Conservation (phyloP, 2,797 vertebrate species). For the Melanotaenia boesemani region DNA sequence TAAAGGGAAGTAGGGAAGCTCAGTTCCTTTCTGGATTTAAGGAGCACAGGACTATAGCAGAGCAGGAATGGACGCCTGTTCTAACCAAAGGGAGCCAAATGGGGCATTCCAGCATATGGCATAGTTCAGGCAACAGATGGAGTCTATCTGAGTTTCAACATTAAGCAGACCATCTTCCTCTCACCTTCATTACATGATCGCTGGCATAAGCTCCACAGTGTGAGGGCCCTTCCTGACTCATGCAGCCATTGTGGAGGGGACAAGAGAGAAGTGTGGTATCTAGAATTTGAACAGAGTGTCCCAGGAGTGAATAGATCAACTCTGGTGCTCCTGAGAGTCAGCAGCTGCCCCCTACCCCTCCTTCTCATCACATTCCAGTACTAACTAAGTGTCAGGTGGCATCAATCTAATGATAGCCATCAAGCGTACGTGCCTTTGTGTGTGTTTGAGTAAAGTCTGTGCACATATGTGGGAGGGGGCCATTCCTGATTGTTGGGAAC, state of each 20-base stretch:
- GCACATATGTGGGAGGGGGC: conserved; percentile 61
- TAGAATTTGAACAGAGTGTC: conserved; percentile 35
- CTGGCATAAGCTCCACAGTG: conserved; percentile 23
- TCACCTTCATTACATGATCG: conserved; percentile 33
- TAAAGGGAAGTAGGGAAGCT: conserved; percentile 49
- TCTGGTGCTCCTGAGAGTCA: conserved; percentile 58
- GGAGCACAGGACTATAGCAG: conserved; percentile 21
- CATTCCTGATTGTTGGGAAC: conserved; percentile 63
- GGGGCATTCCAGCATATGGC: conserved; percentile 74
- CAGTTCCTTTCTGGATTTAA: conserved; percentile 40
- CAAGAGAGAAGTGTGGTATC: neutral
- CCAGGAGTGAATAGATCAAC: conserved; percentile 51
- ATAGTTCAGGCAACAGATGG: conserved; percentile 74
- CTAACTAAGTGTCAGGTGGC: conserved; percentile 82
- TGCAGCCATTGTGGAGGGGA: neutral
- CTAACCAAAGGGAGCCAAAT: conserved; percentile 54
- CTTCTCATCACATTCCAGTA: conserved; percentile 78
- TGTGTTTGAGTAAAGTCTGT: conserved; percentile 57
- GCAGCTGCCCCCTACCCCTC: conserved; percentile 63
- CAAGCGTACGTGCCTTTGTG: conserved; percentile 75
- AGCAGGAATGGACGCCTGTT: conserved; percentile 36
- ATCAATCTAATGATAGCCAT: conserved; percentile 82
- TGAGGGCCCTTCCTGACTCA: conserved; percentile 31
- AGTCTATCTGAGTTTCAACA: conserved; percentile 56
- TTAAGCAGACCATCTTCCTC: conserved; percentile 45